phyloP scores from a whole-genome alignment of 2,888 invertebrate genomes.

The Pelosia muscerda region DNA sequence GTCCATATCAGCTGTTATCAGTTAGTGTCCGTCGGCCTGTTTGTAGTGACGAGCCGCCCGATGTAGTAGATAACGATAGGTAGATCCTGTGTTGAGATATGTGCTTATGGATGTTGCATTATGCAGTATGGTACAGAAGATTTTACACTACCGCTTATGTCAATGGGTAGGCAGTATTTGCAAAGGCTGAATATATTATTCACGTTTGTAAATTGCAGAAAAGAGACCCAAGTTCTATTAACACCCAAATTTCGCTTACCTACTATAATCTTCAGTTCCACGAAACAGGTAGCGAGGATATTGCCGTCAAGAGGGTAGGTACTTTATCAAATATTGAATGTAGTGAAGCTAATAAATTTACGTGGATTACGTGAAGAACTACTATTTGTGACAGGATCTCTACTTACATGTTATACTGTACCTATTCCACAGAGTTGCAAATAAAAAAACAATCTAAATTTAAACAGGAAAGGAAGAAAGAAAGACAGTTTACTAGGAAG shows the following conservation, averaged over 20 bases:
- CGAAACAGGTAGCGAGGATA: no score
- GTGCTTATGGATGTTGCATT: neutral
- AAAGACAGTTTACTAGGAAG: neutral
- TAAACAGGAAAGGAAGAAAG: neutral
- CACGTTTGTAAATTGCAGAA: no score
- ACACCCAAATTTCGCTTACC: no score
- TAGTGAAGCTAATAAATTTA: no score
- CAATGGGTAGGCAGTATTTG: neutral
- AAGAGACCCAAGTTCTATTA: no score
- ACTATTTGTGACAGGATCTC: no score
- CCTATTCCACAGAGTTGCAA: neutral
- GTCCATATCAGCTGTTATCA: conserved; percentile 12
- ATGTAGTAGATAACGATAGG: conserved; percentile 18
- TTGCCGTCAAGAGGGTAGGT: no score
- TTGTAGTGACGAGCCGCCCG: conserved; percentile 5
- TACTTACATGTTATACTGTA: neutral
- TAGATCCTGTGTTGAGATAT: conserved; percentile 6
- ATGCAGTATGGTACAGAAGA: neutral
- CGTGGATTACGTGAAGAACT: no score
- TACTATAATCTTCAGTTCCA: no score
- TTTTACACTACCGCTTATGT: neutral
- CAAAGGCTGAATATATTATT: neutral
- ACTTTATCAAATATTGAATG: no score
- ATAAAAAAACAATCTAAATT: neutral
- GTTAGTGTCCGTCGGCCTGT: conserved; percentile 12